Base-by-base conservation (phyloP, 1,140 invertebrate genomes). In the Ectropis grisescens region DNA sequence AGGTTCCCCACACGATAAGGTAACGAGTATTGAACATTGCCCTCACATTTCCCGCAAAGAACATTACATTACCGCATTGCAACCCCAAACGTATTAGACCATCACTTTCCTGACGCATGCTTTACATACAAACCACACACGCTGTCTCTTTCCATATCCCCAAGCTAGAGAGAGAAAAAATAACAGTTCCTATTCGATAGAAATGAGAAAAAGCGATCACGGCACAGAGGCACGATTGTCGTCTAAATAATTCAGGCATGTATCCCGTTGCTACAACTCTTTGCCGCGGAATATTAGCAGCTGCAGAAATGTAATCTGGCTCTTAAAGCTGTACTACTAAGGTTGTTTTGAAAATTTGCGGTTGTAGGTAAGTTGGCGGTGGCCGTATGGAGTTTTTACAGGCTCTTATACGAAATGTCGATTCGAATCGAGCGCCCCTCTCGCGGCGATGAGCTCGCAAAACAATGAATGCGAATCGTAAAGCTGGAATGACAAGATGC, bases 231-330 rank as follows among this genome's bases (percentile, higher is more conserved):
- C 64, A 65, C 58, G 71, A 79, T 75, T 79, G 68, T 60, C 61
- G 67, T 69, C 64, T 79, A 75, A 79, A 79, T 79, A 72, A 78
- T 78, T 78, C 72, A 78, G 54, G 53, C 60, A 41, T 52, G 52
- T 64, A 60, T 68, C 52, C 61, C 57, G 58, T 70, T 27, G 33
- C 64, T 58, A 58, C 51, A 43, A 25, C 39, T 59, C 16, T 19
- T n/a, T n/a, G n/a, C n/a, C n/a, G n/a, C n/a, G n/a, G n/a, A n/a
- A n/a, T n/a, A n/a, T n/a, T n/a, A n/a, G n/a, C n/a, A n/a, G n/a
- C n/a, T n/a, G n/a, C n/a, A n/a, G n/a, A 19, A 19, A 19, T 8
- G 8, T 19, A 8, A 19, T 19, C 16, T 8, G 16, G 3, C 3
- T 19, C 16, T 3, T 19, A 19, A 19, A 19, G 16, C 16, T n/a